Base-by-base conservation (phyloP, 2,113 vertebrate genomes). In the Entosphenus tridentatus region DNA sequence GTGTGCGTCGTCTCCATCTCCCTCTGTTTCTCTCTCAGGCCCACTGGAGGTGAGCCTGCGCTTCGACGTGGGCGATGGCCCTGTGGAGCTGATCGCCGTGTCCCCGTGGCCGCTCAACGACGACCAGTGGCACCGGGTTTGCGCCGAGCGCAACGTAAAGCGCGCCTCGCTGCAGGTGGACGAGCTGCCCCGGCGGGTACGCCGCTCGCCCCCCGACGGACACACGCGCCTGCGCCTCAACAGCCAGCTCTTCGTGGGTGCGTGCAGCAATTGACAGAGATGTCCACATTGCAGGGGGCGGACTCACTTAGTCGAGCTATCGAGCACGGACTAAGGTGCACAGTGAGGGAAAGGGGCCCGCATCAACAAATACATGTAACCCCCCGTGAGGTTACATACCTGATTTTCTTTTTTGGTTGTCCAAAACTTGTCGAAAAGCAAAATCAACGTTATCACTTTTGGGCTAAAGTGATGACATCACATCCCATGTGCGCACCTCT, bases 171-270 rank as follows among this genome's bases (percentile, higher is more conserved):
- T 96, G 13, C 86, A 77, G 69, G 80, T 96, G 18, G 87, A 96
- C 67, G 80, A 80, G 2, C 80, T 87, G 17, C 81, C 82, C 1
- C 79, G 76, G 2, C 80, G 74, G 56, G 80, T 75, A 1, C 78
- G 78, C 14, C 71, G 76, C 58, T 86, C 89, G 14, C 85, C 89
- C 0, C 70, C 81, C 1, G 85, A 91, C 1, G 91, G 91, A 0
- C 91, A 88, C 67, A 82, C 86, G 57, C 87, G 84, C 56, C 72
- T 96, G 57, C 89, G 91, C 73, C 87, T 96, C 70, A 93, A 92
- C 78, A 96, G 91, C 74, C 91, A 93, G 70, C 81, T 96, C 59
- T 96, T 89, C 70, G 86, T 96, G 76, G 91, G 93, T 97, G 78
- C 70, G 86, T 39, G 39, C 39, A 6, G 39, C 39, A 3, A 39